Evolutionary conservation across 2,888 invertebrate species (phyloP).

Genomic region (Pterobdella sp.): DNA sequence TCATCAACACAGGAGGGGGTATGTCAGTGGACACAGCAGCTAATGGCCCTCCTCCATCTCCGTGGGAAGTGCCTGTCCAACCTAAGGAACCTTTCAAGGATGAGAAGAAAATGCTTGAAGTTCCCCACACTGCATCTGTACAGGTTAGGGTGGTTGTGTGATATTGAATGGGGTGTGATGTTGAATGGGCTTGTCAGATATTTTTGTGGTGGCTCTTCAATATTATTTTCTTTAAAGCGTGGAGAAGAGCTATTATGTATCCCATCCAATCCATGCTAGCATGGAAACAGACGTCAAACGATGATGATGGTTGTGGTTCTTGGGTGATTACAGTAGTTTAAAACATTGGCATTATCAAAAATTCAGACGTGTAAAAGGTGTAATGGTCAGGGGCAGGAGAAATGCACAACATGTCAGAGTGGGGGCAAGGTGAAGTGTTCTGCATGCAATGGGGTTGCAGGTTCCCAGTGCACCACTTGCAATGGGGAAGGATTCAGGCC

Average conservation of each 20-base stretch:
- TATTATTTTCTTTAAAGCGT: too few relatives aligned
- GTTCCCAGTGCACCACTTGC: constrained; percentile 14
- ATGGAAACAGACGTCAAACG: too few relatives aligned
- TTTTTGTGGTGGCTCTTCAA: too few relatives aligned
- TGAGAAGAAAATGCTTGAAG: constrained; percentile 28
- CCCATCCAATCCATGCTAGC: too few relatives aligned
- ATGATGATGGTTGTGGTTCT: neutral
- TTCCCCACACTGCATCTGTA: constrained; percentile 31
- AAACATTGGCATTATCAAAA: neutral
- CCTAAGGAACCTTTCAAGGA: constrained; percentile 30
- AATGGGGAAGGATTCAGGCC: constrained; percentile 12
- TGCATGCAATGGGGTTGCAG: constrained; percentile 1
- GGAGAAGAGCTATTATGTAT: neutral
- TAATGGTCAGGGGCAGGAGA: constrained; percentile 15
- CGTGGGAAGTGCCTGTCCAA: constrained; percentile 28
- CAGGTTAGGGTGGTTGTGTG: constrained; percentile 17
- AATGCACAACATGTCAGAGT: constrained; percentile 25
- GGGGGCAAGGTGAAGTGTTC: constrained; percentile 21
- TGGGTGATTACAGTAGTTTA: neutral
- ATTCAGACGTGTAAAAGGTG: constrained; percentile 29
- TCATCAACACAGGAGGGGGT: constrained; percentile 5
- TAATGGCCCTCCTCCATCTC: constrained; percentile 29
- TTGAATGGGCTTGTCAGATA: neutral
- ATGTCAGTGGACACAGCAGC: constrained; percentile 26
- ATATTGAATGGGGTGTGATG: neutral